Evolutionary conservation across 2,113 vertebrate species (phyloP).

Genomic region (Microcebus ravelobensis): DNA sequence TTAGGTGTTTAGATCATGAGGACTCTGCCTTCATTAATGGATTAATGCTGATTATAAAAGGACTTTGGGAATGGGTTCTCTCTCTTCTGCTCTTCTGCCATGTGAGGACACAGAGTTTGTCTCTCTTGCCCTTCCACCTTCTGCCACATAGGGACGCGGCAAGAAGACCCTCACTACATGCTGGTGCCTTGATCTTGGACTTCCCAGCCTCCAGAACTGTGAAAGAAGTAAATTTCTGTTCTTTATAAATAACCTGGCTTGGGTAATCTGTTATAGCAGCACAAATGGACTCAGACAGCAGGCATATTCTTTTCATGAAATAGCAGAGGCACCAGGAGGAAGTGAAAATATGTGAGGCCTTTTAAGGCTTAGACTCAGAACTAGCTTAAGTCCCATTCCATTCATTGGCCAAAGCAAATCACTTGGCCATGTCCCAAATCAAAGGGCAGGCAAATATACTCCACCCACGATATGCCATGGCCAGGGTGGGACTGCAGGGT

Average conservation of each 20-base stretch:
- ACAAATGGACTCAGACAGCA: background rate
- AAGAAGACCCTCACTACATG: background rate
- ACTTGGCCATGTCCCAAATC: background rate
- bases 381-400: background rate
- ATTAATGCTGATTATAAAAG: background rate
- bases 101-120: background rate
- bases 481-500: background rate
- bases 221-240: background rate
- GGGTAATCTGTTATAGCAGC: background rate
- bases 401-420: background rate
- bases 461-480: too few species aligned
- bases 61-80: background rate
- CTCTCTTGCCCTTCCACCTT: background rate
- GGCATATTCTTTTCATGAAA: background rate
- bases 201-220: background rate
- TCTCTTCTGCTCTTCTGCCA: background rate
- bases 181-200: background rate
- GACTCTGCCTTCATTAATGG: background rate
- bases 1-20: background rate
- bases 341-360: background rate
- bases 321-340: background rate
- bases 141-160: background rate
- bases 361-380: background rate
- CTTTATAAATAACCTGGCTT: background rate
- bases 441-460: background rate